Conservation (phyloP, 2,888 invertebrate species). For the Oscheius sp. region DNA sequence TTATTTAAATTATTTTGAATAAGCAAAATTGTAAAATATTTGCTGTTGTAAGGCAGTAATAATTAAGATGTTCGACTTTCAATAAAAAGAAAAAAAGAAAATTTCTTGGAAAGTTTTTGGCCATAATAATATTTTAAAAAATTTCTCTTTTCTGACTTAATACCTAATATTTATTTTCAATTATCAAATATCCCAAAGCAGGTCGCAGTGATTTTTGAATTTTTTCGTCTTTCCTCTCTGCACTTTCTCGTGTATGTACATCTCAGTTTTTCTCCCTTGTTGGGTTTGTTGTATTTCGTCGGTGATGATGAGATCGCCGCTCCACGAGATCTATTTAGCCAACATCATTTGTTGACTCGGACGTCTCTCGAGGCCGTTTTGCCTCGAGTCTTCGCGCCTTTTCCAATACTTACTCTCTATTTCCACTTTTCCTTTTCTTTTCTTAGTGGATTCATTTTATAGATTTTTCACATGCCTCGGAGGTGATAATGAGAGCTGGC, state of each 20-base stretch:
- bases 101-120: too few species aligned
- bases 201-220: background rate
- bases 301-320: slow-evolving; percentile 32
- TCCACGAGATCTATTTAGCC: slow-evolving; percentile 35
- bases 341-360: slow-evolving; percentile 36
- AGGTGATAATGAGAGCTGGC: background rate
- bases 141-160: too few species aligned
- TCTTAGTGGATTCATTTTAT: background rate
- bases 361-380: slow-evolving; percentile 30
- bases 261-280: too few species aligned
- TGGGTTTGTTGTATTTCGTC: slow-evolving; percentile 29
- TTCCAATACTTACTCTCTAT: slow-evolving; percentile 2
- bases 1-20: too few species aligned
- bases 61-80: too few species aligned
- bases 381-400: slow-evolving; percentile 22
- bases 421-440: background rate
- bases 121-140: too few species aligned
- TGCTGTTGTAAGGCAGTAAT: too few species aligned
- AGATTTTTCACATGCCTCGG: background rate
- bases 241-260: slow-evolving; percentile 18
- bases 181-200: too few species aligned
- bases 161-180: too few species aligned
- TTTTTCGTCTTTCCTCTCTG: background rate
- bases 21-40: too few species aligned
- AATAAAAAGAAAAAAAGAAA: too few species aligned